These are phyloP conservation scores for Aldrovandia affinis DNA, from an alignment of 2,797 vertebrate species.

Conservation along the genomic window DNA sequence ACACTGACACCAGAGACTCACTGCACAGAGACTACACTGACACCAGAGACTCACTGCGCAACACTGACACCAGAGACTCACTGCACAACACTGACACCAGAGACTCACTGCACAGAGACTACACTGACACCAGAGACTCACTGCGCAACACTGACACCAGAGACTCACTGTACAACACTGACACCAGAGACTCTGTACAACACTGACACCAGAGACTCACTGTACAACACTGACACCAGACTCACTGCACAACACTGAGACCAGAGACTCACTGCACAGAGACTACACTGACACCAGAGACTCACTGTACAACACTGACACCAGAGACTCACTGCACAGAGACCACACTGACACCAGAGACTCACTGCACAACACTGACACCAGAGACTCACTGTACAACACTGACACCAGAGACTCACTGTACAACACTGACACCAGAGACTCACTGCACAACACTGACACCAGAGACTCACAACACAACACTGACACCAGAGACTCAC, in stretches of 20 bases:
- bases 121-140: neutral
- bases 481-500: neutral
- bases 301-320: too few species aligned
- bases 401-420: neutral
- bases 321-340: neutral
- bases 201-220: neutral
- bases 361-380: neutral
- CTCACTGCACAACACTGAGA: too few species aligned
- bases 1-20: neutral
- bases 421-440: too few species aligned
- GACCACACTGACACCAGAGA: neutral
- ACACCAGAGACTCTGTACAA: neutral
- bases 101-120: neutral
- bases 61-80: neutral
- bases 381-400: neutral
- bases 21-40: neutral
- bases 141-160: too few species aligned
- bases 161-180: neutral
- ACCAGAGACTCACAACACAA: too few species aligned
- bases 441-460: neutral
- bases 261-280: neutral
- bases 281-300: neutral
- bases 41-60: neutral
- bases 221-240: neutral
- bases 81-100: too few species aligned